Evolutionary conservation across 2,888 invertebrate species (phyloP).

Genomic region (Heliconius erato): DNA sequence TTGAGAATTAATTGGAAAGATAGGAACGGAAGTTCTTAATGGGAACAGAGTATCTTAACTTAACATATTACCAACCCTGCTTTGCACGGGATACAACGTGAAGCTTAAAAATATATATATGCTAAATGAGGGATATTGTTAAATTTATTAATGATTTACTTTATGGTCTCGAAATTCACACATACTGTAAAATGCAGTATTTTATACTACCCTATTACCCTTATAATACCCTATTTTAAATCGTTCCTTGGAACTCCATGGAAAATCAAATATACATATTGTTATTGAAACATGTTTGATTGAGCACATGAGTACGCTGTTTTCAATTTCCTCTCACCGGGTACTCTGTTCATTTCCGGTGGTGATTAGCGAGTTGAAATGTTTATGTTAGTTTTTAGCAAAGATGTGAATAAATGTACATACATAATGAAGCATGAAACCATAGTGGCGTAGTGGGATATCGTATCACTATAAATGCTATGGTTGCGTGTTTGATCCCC

Average conservation of each 20-base stretch:
- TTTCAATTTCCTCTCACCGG: slow-evolving; percentile 25
- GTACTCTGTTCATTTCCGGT: slow-evolving; percentile 22
- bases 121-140: no score
- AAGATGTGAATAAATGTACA: background rate
- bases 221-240: background rate
- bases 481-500: background rate
- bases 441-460: no score
- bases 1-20: no score
- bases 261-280: slow-evolving; percentile 16
- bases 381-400: background rate
- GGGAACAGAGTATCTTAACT: no score
- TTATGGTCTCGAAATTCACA: background rate
- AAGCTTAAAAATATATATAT: no score
- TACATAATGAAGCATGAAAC: no score
- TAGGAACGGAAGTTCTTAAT: no score
- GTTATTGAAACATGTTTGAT: slow-evolving; percentile 19
- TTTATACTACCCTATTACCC: no score
- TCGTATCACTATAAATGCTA: no score
- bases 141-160: background rate
- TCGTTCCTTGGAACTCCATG: background rate
- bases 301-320: slow-evolving; percentile 16
- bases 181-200: background rate
- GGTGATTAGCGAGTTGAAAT: background rate
- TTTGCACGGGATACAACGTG: no score
- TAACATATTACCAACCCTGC: no score